Evolutionary conservation across 2,113 vertebrate genomes (phyloP), one percentile per base, ranked within the genome.

Genomic region (Bothrops jararaca): DNA sequence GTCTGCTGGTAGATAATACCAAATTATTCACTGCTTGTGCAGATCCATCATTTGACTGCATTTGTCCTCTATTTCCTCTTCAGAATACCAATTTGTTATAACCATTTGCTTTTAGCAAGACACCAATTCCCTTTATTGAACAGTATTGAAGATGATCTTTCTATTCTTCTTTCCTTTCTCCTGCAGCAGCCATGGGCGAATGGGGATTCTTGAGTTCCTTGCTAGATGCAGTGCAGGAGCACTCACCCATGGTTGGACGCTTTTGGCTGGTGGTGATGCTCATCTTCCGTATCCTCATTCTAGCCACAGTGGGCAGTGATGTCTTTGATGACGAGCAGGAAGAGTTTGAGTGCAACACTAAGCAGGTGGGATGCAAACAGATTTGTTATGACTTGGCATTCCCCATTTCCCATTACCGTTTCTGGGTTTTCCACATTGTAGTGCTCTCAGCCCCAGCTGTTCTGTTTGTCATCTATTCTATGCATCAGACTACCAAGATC

Each of bases 371-470:
- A 94, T 99, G 99, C 96, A 98, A 98, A 92, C 98, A 99, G 92
- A 98, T 98, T 20, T 99, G 98, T 96, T 99, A 99, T 60, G 98
- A 99, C 56, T 94, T 96, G 80, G 98, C 98, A 87, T 99, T 99
- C 96, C 99, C 99, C 5, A 98, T 99, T 95, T 99, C 99, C 86
- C 98, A 98, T 97, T 99, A 98, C 96, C 98, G 99, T 95, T 99
- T 99, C 97, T 99, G 99, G 98, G 98, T 99, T 93, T 99, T 99
- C 95, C 99, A 99, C 95, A 97, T 99, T 45, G 98, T 99, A 23
- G 97, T 99, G 80, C 98, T 99, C 22, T 98, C 98, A 0, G 98
- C 98, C 0, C 98, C 99, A 0, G 98, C 98, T 0, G 96, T 99
- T 4, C 96, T 99, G 39, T 99, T 98, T 86, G 97, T 98, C 95